Evolutionary conservation across 2,797 vertebrate species (phyloP).

Genomic region (Gallinago nigripennis): DNA sequence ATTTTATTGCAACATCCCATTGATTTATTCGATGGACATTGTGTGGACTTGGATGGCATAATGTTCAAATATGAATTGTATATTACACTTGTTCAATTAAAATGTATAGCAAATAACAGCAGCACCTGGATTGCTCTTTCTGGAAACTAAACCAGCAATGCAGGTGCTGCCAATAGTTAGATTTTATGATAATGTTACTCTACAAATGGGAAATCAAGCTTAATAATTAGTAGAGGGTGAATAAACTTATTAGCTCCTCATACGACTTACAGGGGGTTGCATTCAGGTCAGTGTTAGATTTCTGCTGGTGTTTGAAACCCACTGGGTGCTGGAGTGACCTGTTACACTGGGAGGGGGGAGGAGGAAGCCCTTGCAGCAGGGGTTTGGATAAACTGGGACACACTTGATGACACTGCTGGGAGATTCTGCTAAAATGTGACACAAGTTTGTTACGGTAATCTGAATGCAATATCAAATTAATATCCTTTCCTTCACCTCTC

Average conservation of each 20-base stretch:
- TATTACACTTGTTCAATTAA: constrained; percentile 76
- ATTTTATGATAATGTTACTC: constrained; percentile 76
- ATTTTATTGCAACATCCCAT: constrained; percentile 69
- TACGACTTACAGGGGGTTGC: background rate
- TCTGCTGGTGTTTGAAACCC: constrained; percentile 42
- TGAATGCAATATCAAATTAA: background rate
- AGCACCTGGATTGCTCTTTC: background rate
- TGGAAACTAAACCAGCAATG: constrained; percentile 21
- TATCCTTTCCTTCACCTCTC: background rate
- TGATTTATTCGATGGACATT: constrained; percentile 73
- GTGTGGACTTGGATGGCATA: constrained; percentile 69
- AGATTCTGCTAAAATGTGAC: constrained; percentile 29
- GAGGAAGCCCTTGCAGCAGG: background rate
- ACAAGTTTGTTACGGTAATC: background rate
- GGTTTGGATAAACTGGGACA: background rate
- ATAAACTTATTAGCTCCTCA: constrained; percentile 53
- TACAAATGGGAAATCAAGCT: constrained; percentile 73
- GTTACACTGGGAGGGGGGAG: constrained; percentile 48
- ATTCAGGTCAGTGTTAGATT: constrained; percentile 51
- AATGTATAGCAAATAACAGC: constrained; percentile 64
- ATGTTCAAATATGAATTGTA: constrained; percentile 76
- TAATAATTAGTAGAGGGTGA: constrained; percentile 57
- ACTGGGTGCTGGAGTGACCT: constrained; percentile 37
- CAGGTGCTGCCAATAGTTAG: constrained; percentile 61
- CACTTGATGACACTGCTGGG: background rate